Evolutionary conservation across 2,113 vertebrate genomes (phyloP).

Genomic region (Plestiodon gilberti): DNA sequence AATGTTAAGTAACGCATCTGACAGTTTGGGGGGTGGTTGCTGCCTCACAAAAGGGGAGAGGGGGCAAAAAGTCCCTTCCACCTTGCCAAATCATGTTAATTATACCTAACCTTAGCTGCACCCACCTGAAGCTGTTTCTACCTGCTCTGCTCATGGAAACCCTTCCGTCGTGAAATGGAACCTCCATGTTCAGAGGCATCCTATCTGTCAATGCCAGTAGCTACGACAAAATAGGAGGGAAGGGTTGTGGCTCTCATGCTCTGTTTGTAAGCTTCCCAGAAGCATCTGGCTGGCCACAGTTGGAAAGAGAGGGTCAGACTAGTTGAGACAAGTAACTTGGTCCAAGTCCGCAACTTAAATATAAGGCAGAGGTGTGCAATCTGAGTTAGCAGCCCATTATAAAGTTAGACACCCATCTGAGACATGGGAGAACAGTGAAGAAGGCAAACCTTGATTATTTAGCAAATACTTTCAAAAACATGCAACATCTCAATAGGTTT

Average conservation of each 20-base stretch:
- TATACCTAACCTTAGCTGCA: not conserved
- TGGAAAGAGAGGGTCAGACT: not conserved
- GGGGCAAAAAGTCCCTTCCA: not conserved
- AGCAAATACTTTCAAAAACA: too few species aligned
- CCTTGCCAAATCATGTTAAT: too few species aligned
- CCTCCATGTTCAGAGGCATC: not conserved
- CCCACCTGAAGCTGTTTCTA: not conserved
- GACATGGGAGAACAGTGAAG: too few species aligned
- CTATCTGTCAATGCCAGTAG: not conserved
- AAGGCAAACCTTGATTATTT: too few species aligned
- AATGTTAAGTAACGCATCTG: conserved; percentile 69
- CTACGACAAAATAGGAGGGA: not conserved
- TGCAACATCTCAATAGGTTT: too few species aligned
- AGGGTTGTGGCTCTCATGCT: not conserved
- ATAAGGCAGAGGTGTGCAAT: not conserved
- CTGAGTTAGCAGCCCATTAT: not conserved
- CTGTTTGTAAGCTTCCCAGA: not conserved
- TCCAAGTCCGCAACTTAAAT: not conserved
- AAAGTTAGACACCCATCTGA: too few species aligned
- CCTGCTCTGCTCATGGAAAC: too few species aligned
- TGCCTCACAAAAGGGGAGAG: not conserved
- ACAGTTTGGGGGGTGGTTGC: conserved; percentile 46
- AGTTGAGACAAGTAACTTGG: not conserved
- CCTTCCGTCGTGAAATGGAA: not conserved
- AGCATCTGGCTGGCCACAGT: not conserved